Base-by-base conservation (phyloP, 2,888 invertebrate species). In the Bugulina stolonifera region DNA sequence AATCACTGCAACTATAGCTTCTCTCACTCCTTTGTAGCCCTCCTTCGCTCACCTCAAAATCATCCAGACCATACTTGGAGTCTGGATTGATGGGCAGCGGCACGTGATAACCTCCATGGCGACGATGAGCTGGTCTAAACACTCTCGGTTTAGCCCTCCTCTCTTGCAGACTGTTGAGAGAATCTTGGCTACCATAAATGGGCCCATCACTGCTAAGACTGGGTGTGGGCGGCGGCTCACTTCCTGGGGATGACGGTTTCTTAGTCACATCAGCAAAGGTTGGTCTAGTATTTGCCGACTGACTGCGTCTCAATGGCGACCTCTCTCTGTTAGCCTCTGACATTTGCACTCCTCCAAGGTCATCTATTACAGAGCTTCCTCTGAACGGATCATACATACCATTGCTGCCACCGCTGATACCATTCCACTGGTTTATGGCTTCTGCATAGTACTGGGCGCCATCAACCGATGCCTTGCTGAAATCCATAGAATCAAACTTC, bases 61-160 rank as follows among this genome's bases (percentile, higher is more conserved):
- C 77, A 74, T 82, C 81, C 18, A 82, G 75, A 23, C 82, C 82
- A 76, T 81, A 81, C 57, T 79, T 80, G 3, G 81, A 80, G 74
- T 79, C 77, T 34, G 81, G 79, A 29, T 76, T 76, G 23, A 72
- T 64, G 64, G 64, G 64, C 27, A 64, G 27, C 14, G 64, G 64
- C 32, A 64, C 64, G n/a, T 64, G 64, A 32, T 64, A 64, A 25
- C 64, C 64, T 5, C 64, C 64, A n/a, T 64, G 64, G 25, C 64
- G 22, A 3, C 25, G 64, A 14, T 64, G 64, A 64, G 64, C 64
- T 5, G 64, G 64, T 14, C 64, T 22, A 32, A 64, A 64, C 14
- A 27, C 34, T 64, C 32, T 64, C 64, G 22, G 64, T n/a, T 34
- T 64, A 14, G n/a, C 32, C 64, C 32, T 64, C 32, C 32, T 64